phyloP scores from a whole-genome alignment of 2,888 invertebrate genomes.

The Synergus itoensis region DNA sequence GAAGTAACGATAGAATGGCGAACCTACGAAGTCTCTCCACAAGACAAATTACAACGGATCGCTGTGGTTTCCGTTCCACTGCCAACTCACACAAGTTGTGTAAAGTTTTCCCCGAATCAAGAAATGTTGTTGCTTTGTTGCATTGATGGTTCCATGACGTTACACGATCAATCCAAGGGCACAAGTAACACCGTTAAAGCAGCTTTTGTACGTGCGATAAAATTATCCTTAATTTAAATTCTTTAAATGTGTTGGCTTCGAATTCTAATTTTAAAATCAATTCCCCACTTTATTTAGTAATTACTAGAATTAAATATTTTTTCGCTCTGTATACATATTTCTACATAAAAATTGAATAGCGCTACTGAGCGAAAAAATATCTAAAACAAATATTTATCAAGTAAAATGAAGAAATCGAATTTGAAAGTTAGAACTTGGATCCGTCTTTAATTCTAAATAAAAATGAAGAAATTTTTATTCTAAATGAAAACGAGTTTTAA shows the following conservation, averaged over 20 bases:
- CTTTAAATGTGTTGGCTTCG: neutral
- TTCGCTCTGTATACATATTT: too few species aligned
- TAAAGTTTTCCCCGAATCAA: constrained; percentile 84
- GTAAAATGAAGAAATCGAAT: too few species aligned
- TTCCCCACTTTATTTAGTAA: neutral
- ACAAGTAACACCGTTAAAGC: constrained; percentile 88
- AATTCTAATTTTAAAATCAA: too few species aligned
- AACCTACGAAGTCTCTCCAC: constrained; percentile 81
- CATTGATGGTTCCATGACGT: constrained; percentile 90
- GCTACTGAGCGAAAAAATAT: too few species aligned
- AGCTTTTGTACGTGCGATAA: constrained; percentile 84
- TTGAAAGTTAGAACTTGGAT: too few species aligned
- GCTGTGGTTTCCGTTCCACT: constrained; percentile 85
- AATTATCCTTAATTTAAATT: neutral
- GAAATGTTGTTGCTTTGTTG: constrained; percentile 89
- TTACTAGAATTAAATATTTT: too few species aligned
- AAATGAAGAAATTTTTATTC: too few species aligned
- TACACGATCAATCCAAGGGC: constrained; percentile 88
- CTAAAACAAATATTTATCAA: too few species aligned
- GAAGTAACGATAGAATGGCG: constrained; percentile 87
- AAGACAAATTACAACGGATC: constrained; percentile 82
- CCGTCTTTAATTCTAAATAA: too few species aligned
- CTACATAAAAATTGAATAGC: too few species aligned
- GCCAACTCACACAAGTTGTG: constrained; percentile 85
- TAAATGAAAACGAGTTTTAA: too few species aligned